Evolutionary conservation across 2,888 invertebrate genomes (phyloP).

Genomic region (Lasioglossum marginatum): DNA sequence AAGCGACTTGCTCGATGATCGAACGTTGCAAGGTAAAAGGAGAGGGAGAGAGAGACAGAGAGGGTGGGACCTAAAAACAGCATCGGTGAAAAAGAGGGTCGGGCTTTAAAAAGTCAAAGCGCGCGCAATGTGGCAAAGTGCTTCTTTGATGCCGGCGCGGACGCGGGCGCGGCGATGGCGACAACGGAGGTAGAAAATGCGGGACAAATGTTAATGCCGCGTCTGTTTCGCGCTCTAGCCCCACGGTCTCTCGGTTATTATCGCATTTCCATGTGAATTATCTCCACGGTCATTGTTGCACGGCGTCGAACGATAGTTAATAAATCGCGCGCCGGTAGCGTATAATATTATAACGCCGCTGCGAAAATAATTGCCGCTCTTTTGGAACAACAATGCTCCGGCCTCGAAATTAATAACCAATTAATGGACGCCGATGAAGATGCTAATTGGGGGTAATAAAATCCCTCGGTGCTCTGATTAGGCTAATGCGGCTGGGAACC

Average conservation of each 20-base stretch:
- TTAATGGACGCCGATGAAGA: conserved; percentile 18
- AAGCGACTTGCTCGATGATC: conserved; percentile 2
- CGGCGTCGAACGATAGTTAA: conserved; percentile 6
- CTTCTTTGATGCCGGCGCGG: conserved; percentile 5
- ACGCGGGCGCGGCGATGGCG: background rate
- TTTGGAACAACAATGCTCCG: conserved; percentile 3
- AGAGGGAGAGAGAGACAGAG: background rate
- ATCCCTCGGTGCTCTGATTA: background rate
- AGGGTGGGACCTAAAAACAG: background rate
- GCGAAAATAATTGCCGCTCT: conserved; percentile 24
- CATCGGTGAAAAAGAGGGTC: background rate
- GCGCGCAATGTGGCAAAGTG: background rate
- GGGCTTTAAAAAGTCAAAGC: conserved; percentile 9
- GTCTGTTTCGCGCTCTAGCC: conserved; percentile 10
- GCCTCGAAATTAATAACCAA: conserved; percentile 20
- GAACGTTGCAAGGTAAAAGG: background rate
- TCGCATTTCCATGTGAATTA: conserved; percentile 31
- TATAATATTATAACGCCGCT: conserved; percentile 23
- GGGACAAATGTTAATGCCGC: conserved; percentile 27
- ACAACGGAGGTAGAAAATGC: conserved; percentile 12
- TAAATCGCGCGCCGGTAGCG: conserved; percentile 13
- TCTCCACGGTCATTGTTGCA: conserved; percentile 21
- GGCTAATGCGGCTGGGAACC: background rate
- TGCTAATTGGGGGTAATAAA: conserved; percentile 19
- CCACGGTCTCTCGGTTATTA: conserved; percentile 12